Evolutionary conservation across 1,140 invertebrate species (phyloP).

Genomic region (Lepidurus couesii): DNA sequence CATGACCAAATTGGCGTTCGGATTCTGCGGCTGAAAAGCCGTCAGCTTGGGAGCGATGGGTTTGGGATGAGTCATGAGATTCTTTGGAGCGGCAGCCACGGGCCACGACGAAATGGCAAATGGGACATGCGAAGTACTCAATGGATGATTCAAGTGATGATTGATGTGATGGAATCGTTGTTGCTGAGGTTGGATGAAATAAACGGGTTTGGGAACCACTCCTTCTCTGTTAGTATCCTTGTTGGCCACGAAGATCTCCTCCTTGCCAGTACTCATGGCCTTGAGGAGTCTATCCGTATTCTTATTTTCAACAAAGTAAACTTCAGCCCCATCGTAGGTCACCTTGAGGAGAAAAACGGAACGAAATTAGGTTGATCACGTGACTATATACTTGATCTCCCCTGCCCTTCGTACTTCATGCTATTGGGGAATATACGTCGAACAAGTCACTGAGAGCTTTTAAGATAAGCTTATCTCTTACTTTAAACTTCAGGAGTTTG

Average conservation of each 20-base stretch:
- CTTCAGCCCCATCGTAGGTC: slow-evolving; percentile 25
- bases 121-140: background rate
- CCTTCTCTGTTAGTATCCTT: slow-evolving; percentile 51
- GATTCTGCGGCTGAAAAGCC: slow-evolving; percentile 38
- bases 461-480: background rate
- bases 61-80: slow-evolving; percentile 40
- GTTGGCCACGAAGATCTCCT: slow-evolving; percentile 54
- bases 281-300: slow-evolving; percentile 54
- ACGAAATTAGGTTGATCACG: background rate
- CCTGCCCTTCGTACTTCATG: slow-evolving; percentile 42
- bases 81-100: slow-evolving; percentile 35
- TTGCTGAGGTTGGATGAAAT: slow-evolving; percentile 21
- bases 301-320: slow-evolving; percentile 30
- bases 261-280: slow-evolving; percentile 64
- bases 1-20: background rate
- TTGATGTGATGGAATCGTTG: background rate
- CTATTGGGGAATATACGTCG: slow-evolving; percentile 29
- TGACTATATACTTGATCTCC: slow-evolving; percentile 59
- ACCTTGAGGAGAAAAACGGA: background rate
- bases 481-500: slow-evolving; percentile 3
- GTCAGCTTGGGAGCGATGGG: slow-evolving; percentile 43
- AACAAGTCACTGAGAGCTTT: slow-evolving; percentile 22
- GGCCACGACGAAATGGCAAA: slow-evolving; percentile 33
- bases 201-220: slow-evolving; percentile 31
- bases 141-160: background rate